Evolutionary conservation across 2,797 vertebrate genomes (phyloP), one percentile per base, ranked within the genome.

Genomic region (Gymnothorax reevesii): DNA sequence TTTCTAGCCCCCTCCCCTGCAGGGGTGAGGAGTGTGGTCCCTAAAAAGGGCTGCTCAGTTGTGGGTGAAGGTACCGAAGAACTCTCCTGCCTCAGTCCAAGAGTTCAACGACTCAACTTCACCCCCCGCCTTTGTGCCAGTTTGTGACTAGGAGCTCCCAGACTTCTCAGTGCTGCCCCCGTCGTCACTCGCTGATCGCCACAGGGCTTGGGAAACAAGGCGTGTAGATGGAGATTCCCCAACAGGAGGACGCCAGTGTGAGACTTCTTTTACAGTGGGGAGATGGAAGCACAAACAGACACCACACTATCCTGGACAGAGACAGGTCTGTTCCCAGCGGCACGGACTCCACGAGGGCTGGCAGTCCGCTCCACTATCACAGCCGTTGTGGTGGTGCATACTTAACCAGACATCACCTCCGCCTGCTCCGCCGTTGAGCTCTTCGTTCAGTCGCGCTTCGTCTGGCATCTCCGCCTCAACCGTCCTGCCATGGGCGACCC

Each of bases 41-140:
- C 71, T 84, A 54, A 84, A 86, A 13, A 80, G 57, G 60, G 59
- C 83, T 87, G 86, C 83, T 87, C 86, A 82, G 79, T 82, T 6
- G 9, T 75, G 71, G 27, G 71, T 75, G 71, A 33, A 42, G 71
- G 25, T 13, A 13, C 71, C 71, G 27, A 75, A 75, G n/a, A 75
- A 15, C 15, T 42, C 71, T 75, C 27, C 71, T 75, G 71, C 27
- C 71, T 75, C 71, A 75, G 10, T 75, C 71, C 27, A 13, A 75
- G 71, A 33, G 25, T 42, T 13, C 33, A 75, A 33, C 8, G 71
- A 25, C 25, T 75, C 22, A 75, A 33, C 25, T 42, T 33, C 71
- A 75, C 71, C 71, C 71, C 10, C 25, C 27, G 71, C 71, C 71
- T 75, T 12, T 75, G 71, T 75, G 71, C 71, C 10, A 75, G 27